Percentiles rank a stretch among this genome's conserved stretches.
phyloP scores from a whole-genome alignment of 2,888 invertebrate species.

The Drosophila anomelani region DNA sequence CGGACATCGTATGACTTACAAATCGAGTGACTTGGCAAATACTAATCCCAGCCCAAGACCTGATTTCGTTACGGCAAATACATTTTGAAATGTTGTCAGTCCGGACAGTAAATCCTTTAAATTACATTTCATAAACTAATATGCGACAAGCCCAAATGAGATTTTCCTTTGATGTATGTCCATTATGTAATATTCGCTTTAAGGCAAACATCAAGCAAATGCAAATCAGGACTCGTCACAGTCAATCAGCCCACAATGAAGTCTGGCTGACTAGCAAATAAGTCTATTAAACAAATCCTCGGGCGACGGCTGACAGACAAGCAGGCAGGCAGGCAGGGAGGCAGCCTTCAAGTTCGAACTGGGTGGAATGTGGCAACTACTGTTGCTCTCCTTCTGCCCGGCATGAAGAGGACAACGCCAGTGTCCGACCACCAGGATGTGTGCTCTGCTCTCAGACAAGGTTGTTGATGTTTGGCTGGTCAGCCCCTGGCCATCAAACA shows the following conservation, averaged over 20 bases:
- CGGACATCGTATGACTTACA: slow-evolving; percentile 25
- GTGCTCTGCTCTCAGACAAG: slow-evolving; percentile 23
- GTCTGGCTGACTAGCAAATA: slow-evolving; percentile 41
- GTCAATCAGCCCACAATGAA: slow-evolving; percentile 65
- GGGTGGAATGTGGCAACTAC: slow-evolving; percentile 37
- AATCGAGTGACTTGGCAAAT: slow-evolving; percentile 22
- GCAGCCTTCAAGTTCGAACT: not conserved
- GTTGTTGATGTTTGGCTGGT: slow-evolving; percentile 20
- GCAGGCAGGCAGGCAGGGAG: not conserved
- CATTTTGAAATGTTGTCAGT: not conserved
- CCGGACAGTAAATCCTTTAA: slow-evolving; percentile 32
- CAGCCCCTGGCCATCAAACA: slow-evolving; percentile 11
- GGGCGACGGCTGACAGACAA: slow-evolving; percentile 13
- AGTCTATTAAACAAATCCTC: slow-evolving; percentile 58
- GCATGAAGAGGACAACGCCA: slow-evolving; percentile 44
- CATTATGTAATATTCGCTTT: slow-evolving; percentile 14
- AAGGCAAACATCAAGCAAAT: slow-evolving; percentile 13
- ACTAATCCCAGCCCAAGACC: slow-evolving; percentile 7
- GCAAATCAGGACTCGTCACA: slow-evolving; percentile 62
- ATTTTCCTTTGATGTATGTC: slow-evolving; percentile 24
- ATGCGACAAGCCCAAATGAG: not conserved
- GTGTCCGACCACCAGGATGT: slow-evolving; percentile 9
- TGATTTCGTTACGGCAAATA: slow-evolving; percentile 22
- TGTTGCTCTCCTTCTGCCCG: slow-evolving; percentile 48
- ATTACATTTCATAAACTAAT: slow-evolving; percentile 32